Conservation (phyloP, 2,888 invertebrate species). For the Fragum whitleyi region DNA sequence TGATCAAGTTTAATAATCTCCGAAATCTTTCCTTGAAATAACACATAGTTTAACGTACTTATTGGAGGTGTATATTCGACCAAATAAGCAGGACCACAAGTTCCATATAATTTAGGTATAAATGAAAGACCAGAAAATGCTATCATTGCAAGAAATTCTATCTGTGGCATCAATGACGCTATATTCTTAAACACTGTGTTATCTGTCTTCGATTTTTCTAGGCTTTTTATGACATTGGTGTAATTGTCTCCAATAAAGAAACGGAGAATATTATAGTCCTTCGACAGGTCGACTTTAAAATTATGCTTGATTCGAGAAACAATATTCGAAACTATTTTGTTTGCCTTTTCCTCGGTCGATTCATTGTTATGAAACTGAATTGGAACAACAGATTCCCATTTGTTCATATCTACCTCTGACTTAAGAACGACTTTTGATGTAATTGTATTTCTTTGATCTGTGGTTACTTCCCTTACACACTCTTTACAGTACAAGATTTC, state of each 20-base stretch:
- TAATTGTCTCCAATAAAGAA: conserved; percentile 3
- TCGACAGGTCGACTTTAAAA: background rate
- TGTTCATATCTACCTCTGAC: background rate
- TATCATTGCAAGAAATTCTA: conserved; percentile 11
- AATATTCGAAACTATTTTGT: background rate
- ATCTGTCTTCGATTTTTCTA: background rate
- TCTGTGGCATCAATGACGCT: background rate
- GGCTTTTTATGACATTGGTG: too few relatives aligned
- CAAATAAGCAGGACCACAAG: conserved; percentile 1
- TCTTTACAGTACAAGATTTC: background rate
- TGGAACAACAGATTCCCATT: background rate
- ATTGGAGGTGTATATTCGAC: conserved; percentile 9
- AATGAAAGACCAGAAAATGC: background rate
- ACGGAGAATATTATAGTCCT: background rate
- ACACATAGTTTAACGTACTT: conserved; percentile 1
- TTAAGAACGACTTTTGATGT: conserved; percentile 18
- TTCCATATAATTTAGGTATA: conserved; percentile 10
- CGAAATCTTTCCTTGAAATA: conserved; percentile 4
- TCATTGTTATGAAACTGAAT: background rate
- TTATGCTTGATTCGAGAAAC: background rate
- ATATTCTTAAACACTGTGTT: background rate
- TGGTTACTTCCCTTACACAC: background rate
- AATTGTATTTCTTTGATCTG: background rate
- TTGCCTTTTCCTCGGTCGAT: background rate
- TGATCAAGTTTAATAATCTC: background rate